Evolutionary conservation across 2,113 vertebrate genomes (phyloP), one percentile per base, ranked within the genome.

Genomic region (Sander vitreus): DNA sequence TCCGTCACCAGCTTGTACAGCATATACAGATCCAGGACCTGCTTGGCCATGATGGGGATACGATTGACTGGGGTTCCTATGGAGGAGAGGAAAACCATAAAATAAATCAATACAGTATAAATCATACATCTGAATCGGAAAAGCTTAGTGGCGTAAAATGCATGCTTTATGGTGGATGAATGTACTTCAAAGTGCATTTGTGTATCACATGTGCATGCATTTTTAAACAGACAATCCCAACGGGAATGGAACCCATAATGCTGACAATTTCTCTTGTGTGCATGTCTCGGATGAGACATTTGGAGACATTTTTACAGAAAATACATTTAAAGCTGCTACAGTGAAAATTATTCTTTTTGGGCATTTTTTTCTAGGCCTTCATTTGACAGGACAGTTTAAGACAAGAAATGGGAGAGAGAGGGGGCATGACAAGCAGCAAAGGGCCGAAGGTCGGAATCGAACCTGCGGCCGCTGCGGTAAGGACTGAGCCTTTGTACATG

Each of bases 31-130:
- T 99, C 98, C 88, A 99, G 94, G 76, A 97, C 97, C 94, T 99
- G 98, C 94, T 99, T 99, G 76, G 98, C 98, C 98, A 99, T 99
- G 93, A 99, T 99, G 86, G 98, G 98, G 80, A 99, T 99, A 36
- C 98, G 95, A 89, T 98, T 99, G 93, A 99, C 99, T 5, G 97
- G 98, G 12, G 98, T 99, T 79, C 98, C 98, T 99, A 85, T 0
- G 7, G 33, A 78, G 21, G 62, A 76, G 11, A 82, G 53, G 43
- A n/a, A 62, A 76, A 54, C 5, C 36, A 69, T 7, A 36, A 68
- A 55, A 39, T 33, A 55, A 72, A 73, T 85, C 48, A 87, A 59
- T 50, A 69, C 5, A 2, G 9, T 13, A 30, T 5, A 66, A 73
- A 80, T 66, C 53, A 78, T 6, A 43, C n/a, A 75, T 66, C 3